A percentile compares a stretch with the other conserved stretches of the same genome.
Conservation (phyloP, 2,113 vertebrate species). For the Motacilla alba region DNA sequence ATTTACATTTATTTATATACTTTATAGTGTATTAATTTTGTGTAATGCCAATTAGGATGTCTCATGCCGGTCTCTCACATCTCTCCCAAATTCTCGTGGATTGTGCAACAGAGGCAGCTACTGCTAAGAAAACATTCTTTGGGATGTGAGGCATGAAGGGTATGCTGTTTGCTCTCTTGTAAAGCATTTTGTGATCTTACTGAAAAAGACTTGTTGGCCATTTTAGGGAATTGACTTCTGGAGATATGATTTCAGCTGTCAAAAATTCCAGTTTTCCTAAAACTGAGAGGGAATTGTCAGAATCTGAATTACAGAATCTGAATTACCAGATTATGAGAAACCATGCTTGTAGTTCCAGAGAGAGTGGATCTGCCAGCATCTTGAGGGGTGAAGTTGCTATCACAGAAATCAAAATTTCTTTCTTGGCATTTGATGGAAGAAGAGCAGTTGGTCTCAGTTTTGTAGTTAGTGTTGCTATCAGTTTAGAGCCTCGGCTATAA, state of each 20-base stretch:
- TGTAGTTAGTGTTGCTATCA: neutral
- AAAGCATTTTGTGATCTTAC: neutral
- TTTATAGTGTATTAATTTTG: neutral
- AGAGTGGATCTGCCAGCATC: neutral
- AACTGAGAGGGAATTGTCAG: neutral
- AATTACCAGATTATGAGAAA: neutral
- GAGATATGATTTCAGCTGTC: neutral
- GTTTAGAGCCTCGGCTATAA: neutral
- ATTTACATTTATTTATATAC: neutral
- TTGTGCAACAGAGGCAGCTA: neutral
- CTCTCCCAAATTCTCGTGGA: neutral
- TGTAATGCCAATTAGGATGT: neutral
- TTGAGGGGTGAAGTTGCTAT: neutral
- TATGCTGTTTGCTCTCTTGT: neutral
- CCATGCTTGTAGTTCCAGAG: neutral
- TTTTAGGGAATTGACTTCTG: constrained; percentile 15
- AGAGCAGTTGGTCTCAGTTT: neutral
- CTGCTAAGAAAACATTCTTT: neutral
- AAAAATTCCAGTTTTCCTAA: neutral
- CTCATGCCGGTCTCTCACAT: neutral
- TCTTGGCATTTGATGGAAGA: neutral
- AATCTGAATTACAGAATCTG: neutral
- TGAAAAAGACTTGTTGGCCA: neutral
- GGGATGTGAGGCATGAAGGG: neutral
- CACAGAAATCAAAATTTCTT: neutral